These are phyloP conservation scores for Falco cherrug DNA, from an alignment of 2,797 vertebrate species.

Conservation along the genomic window DNA sequence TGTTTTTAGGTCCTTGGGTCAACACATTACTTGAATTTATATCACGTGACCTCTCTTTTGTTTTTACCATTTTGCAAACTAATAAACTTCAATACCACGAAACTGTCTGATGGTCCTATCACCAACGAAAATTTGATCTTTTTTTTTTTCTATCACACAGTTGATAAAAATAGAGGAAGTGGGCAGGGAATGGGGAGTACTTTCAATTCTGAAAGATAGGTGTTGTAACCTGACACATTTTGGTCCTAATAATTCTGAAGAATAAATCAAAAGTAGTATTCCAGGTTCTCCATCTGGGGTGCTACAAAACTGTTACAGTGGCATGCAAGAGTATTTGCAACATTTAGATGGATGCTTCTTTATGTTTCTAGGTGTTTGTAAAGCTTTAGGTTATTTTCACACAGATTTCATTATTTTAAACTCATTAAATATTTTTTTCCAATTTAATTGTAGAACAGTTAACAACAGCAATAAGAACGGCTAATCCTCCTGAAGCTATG, in stretches of 20 bases:
- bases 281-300: background rate
- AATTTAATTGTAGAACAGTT: background rate
- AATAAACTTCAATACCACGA: constrained; percentile 56
- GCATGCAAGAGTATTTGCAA: background rate
- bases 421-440: background rate
- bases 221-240: background rate
- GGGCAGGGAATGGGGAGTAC: background rate
- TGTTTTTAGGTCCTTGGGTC: constrained; percentile 20
- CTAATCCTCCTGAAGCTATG: background rate
- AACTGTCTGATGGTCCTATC: background rate
- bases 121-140: background rate
- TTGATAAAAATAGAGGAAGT: background rate
- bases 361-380: background rate
- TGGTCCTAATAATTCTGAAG: background rate
- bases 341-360: background rate
- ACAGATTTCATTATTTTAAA: background rate
- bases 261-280: background rate
- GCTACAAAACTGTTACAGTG: background rate
- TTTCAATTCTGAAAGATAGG: background rate
- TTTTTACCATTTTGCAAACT: background rate
- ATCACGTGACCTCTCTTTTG: background rate
- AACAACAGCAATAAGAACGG: background rate
- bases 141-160: background rate
- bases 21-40: background rate
- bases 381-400: background rate